Evolutionary conservation across 1,140 invertebrate genomes (phyloP).

Genomic region (Glossosoma conforme): DNA sequence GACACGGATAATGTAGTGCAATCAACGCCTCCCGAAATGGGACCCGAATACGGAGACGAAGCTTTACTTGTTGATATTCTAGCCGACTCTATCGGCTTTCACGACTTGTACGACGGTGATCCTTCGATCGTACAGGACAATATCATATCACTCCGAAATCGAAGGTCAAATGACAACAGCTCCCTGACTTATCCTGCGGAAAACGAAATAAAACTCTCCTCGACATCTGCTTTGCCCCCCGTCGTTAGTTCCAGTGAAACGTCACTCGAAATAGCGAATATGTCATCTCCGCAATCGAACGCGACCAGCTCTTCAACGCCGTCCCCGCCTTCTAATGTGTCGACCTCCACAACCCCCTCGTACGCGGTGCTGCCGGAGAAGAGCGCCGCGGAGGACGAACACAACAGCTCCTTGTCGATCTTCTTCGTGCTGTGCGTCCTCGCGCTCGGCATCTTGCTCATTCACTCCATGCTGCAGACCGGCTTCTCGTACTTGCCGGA

Average conservation of each 20-base stretch:
- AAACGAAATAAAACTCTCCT: slow-evolving; percentile 6
- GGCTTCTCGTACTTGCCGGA: slow-evolving; percentile 96
- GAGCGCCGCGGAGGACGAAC: slow-evolving; percentile 88
- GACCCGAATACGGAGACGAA: too few relatives aligned
- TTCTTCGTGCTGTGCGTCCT: slow-evolving; percentile 94
- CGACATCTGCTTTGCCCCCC: not conserved
- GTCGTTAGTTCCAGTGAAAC: slow-evolving; percentile 14
- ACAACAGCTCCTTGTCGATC: slow-evolving; percentile 93
- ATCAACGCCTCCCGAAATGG: too few relatives aligned
- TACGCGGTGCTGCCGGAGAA: slow-evolving; percentile 76
- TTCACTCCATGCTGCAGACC: slow-evolving; percentile 91
- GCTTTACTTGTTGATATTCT: too few relatives aligned
- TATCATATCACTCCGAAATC: too few relatives aligned
- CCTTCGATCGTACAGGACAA: too few relatives aligned
- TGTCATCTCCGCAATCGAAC: slow-evolving; percentile 2
- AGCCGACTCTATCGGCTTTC: too few relatives aligned
- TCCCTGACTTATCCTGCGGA: slow-evolving; percentile 8
- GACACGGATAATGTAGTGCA: too few relatives aligned
- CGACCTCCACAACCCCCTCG: slow-evolving; percentile 53
- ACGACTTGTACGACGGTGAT: too few relatives aligned
- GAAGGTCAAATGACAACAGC: slow-evolving; percentile 16
- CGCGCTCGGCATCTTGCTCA: slow-evolving; percentile 86
- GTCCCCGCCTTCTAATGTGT: slow-evolving; percentile 22
- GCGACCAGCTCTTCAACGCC: slow-evolving; percentile 1
- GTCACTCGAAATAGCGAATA: slow-evolving; percentile 5